Evolutionary conservation across 2,888 invertebrate species (phyloP), one percentile per base, ranked within the genome.

Genomic region (Empis livida): DNA sequence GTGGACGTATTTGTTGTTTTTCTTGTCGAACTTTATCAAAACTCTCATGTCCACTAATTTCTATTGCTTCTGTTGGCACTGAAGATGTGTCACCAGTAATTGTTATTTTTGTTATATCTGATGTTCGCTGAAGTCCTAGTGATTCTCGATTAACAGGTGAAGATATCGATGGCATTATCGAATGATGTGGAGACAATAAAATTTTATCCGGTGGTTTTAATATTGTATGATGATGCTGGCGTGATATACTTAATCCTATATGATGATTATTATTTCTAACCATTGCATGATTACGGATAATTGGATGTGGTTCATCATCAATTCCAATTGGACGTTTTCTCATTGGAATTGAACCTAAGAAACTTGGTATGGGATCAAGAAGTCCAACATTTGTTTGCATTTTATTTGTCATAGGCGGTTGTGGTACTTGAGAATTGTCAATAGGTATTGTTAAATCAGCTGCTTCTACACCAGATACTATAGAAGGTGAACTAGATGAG

Each of bases 1-100:
- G 76, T 10, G 80, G 78, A 40, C 76, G 76, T 50, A 45, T 54
- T 37, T 31, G 46, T 43, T 37, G 44, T 14, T 14, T n/a, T 10
- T 42, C 15, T 16, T 42, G 42, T 20, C 23, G 54, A 53, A 9
- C 6, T 41, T 47, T 64, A 64, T 17, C 58, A 54, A 13, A 43
- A 44, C 39, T 57, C 58, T 45, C 71, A 70, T 53, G 70, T 69
- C 42, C 9, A 31, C 20, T 13, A 15, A 15, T 42, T 52, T 68
- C 68, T 50, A 55, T 63, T 27, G 71, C 70, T 11, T 71, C 71
- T 47, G 55, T 59, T 53, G 64, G 10, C 73, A 73, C n/a, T 66
- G 16, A 8, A 32, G 16, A 17, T 11, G 32, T 17, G 16, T 16
- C n/a, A 35, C n/a, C n/a, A 17, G 39, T 1, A 17, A 11, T 10